phyloP scores from a whole-genome alignment of 2,888 invertebrate genomes.

The Belgica antarctica region DNA sequence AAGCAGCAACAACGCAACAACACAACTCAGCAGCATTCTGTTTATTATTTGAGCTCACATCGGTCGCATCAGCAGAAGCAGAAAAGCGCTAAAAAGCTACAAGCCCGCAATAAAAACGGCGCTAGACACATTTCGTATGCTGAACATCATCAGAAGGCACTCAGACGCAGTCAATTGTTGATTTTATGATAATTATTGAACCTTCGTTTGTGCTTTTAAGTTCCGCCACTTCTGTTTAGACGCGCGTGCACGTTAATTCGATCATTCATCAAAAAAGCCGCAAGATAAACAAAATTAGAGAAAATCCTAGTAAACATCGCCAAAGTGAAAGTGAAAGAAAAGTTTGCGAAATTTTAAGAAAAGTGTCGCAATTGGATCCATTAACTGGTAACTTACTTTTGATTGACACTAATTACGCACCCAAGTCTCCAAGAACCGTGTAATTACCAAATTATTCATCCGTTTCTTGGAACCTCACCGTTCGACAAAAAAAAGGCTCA shows the following conservation, averaged over 20 bases:
- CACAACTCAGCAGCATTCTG: slow-evolving; percentile 29
- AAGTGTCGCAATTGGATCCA: too few relatives aligned
- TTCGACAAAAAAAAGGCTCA: too few relatives aligned
- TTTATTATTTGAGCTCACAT: slow-evolving; percentile 36
- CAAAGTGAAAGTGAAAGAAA: slow-evolving; percentile 2
- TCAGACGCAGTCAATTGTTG: slow-evolving; percentile 14
- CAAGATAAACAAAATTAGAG: too few relatives aligned
- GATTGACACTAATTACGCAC: too few relatives aligned
- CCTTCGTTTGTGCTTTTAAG: neutral
- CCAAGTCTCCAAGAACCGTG: too few relatives aligned
- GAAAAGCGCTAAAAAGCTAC: slow-evolving; percentile 3
- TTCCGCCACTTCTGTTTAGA: neutral
- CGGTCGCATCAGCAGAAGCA: slow-evolving; percentile 4
- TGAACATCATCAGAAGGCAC: slow-evolving; percentile 31
- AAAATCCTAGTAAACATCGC: too few relatives aligned
- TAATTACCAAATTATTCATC: too few relatives aligned
- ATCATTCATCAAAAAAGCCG: neutral
- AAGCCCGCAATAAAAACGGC: slow-evolving; percentile 9
- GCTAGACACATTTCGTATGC: slow-evolving; percentile 22
- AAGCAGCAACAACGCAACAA: slow-evolving; percentile 25
- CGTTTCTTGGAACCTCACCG: too few relatives aligned
- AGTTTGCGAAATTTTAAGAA: too few relatives aligned
- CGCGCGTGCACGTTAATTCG: slow-evolving; percentile 10
- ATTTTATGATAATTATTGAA: slow-evolving; percentile 43
- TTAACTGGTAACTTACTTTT: too few relatives aligned